Evolutionary conservation across 2,113 vertebrate genomes (phyloP), one percentile per base, ranked within the genome.

Genomic region (Channa argus): DNA sequence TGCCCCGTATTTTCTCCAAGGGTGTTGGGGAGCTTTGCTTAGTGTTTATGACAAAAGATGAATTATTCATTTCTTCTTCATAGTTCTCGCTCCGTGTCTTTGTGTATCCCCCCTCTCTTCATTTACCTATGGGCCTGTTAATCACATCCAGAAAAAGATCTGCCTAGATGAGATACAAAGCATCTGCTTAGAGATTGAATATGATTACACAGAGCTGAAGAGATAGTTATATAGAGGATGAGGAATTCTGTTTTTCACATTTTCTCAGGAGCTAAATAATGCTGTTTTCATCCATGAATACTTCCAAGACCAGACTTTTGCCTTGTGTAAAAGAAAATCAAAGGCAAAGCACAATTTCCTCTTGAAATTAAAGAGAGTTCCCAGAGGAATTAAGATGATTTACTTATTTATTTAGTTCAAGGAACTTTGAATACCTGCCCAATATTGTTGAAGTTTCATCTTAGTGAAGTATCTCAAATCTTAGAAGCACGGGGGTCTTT

Each of bases 21-120:
- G 77, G 71, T 83, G 71, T 72, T 80, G 62, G 65, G 44, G 44
- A 77, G 60, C 41, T 71, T 68, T 66, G 7, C 2, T 3, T 2
- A 24, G 24, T 65, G 36, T 63, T 14, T 62, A 8, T 76, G 56
- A 74, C 74, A 62, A 7, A 80, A 75, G 59, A 82, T 91, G 83
- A 92, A 89, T 91, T 85, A 91, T 91, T 85, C 82, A 91, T 61
- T 24, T 45, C 54, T 36, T 13, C 62, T 80, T 78, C 66, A 33
- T 83, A 74, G 75, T 41, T 53, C 41, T 65, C 37, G 12, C 38
- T 64, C 67, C 24, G 38, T 5, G 1, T 75, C 46, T 80, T 60
- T 71, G 34, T 34, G 8, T 55, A 83, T 78, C 71, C 24, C 45
- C 54, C 61, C 34, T n/a, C n/a, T 24, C 24, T 24, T 24, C 39